Base-by-base conservation (phyloP, 2,797 vertebrate species). In the Phataginus tetradactyla region DNA sequence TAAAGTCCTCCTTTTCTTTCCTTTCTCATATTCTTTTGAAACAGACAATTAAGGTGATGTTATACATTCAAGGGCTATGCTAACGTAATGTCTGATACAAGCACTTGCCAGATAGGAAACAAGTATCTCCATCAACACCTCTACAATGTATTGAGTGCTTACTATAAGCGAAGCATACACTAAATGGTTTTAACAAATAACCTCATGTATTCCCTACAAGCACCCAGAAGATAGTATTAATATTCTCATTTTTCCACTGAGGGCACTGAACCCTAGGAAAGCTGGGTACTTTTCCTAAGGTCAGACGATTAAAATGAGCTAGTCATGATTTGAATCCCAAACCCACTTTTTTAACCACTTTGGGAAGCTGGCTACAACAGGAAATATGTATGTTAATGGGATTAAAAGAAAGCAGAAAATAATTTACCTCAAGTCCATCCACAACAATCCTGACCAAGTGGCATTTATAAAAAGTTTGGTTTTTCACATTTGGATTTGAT, bases 401-500 rank as follows among this genome's bases (percentile, higher is more conserved):
- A 74, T 21, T 90, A 25, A 74, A 80, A 72, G 32, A 78, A 89
- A 90, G 32, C 15, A 74, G 34, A 75, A 86, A 72, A 92, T 4
- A 59, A 39, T 86, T 81, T 79, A 53, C 8, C 45, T 84, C 45
- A 96, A 88, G 63, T 61, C 68, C 15, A 11, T 81, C 14, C 29
- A 57, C 15, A 53, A 57, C 2, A 86, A 86, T 34, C 20, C 8
- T 72, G 94, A 14, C 12, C n/a, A 92, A 66, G 13, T 39, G 23
- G 89, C 13, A 27, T 86, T 71, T 88, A 39, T 69, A 94, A 96
- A 84, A 18, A 81, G 3, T n/a, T 75, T 25, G 17, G 2, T 25
- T 95, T 77, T 86, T 69, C 32, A 85, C 55, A 93, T 49, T 71
- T 95, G 29, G 17, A 90, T 71, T 79, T 85, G 29, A 86, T 66